Evolutionary conservation across 2,797 vertebrate species (phyloP), one percentile per base, ranked within the genome.

Genomic region (Spinus olivaceus): DNA sequence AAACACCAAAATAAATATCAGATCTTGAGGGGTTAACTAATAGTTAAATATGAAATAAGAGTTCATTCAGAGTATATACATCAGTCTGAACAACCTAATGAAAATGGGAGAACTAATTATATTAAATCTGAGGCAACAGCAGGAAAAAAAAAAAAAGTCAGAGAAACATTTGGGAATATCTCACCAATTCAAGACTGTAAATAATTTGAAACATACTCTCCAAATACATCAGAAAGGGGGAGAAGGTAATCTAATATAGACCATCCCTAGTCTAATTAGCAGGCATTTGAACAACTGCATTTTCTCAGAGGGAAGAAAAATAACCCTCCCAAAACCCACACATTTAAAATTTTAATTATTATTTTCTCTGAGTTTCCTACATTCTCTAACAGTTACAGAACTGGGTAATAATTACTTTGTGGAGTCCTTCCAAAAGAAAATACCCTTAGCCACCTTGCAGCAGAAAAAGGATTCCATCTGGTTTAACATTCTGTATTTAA

Each of bases 1-100:
- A 96, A 96, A 88, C 69, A 94, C 41, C 56, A 96, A 91, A 17
- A 37, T 66, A 93, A 96, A 79, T 73, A 96, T 74, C 88, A 94
- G 56, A 87, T 91, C 70, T 53, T 92, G 47, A 78, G 80, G 13
- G 42, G 86, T 86, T 92, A 97, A 94, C 53, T 87, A 84, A 77
- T 63, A 96, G 95, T 96, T 96, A 96, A 96, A 93, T 74, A 85
- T 19, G 39, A 94, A 90, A 88, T 84, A 91, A 93, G 72, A 70
- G 60, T 96, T 95, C 25, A 70, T 91, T 88, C 57, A 96, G 86
- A 27, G 66, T 86, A 73, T 90, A 95, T 91, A 94, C 44, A 77
- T 81, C 51, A 94, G 65, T 60, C 86, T 85, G 76, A 91, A 56
- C 93, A 76, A 92, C 60, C 77, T 94, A 90, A 88, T 54, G 21